Evolutionary conservation across 2,888 invertebrate species (phyloP).

Genomic region (Polietes domitor): DNA sequence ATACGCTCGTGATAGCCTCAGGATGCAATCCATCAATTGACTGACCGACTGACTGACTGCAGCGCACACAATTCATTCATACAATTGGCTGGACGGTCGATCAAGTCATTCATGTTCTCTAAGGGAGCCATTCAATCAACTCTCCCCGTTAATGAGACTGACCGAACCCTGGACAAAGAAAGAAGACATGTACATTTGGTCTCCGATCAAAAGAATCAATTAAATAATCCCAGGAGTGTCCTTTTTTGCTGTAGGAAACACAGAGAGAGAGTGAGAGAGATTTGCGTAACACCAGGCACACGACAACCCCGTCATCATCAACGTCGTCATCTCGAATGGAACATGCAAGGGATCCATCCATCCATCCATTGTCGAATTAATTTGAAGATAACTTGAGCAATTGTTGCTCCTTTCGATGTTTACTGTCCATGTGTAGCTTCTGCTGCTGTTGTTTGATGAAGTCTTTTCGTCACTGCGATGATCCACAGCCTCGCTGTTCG

Average conservation of each 20-base stretch:
- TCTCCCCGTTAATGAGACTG: not conserved
- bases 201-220: constrained; percentile 42
- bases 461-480: constrained; percentile 21
- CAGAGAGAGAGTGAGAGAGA: not conserved
- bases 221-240: constrained; percentile 43
- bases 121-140: constrained; percentile 43
- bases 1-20: constrained; percentile 58
- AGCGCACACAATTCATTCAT: constrained; percentile 20
- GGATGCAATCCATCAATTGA: constrained; percentile 64
- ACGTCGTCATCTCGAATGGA: not conserved
- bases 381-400: not conserved
- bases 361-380: not conserved
- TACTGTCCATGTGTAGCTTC: too few species aligned
- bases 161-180: not conserved
- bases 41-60: not conserved
- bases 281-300: constrained; percentile 7
- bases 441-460: not conserved
- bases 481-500: constrained; percentile 5
- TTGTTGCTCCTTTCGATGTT: too few species aligned
- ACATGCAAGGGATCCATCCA: not conserved
- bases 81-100: not conserved
- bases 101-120: constrained; percentile 22
- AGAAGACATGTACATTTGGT: not conserved
- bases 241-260: not conserved
- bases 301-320: not conserved